Evolutionary conservation across 2,888 invertebrate species (phyloP), one percentile per base, ranked within the genome.

Genomic region (Apantesis nais): DNA sequence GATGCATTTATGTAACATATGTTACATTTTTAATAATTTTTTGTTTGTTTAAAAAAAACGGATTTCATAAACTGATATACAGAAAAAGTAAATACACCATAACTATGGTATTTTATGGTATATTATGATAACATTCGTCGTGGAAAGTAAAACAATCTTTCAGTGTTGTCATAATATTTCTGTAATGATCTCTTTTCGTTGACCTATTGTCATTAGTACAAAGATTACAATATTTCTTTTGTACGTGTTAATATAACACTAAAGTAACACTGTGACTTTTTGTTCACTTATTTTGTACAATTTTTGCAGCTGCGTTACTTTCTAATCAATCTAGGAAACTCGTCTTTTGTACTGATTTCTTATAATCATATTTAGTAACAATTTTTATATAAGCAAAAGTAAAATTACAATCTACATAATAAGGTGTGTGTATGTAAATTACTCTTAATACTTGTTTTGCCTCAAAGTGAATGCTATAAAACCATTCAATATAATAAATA

Each of bases 81-180:
- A 44, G 44, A n/a, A 44, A 44, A 48, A 48, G 22, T 48, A 22
- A 48, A 22, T 22, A 22, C 22, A n/a, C n/a, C n/a, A n/a, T n/a
- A n/a, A n/a, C n/a, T n/a, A n/a, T n/a, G n/a, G n/a, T n/a, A n/a
- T n/a, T n/a, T n/a, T n/a, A n/a, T n/a, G 9, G 22, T 25, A 14
- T 25, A 25, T 55, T 55, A n/a, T 11, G 11, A 52, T 52, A n/a
- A n/a, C n/a, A 52, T 52, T 9, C 48, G 48, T 52, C n/a, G n/a
- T 19, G 22, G 48, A 48, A 52, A n/a, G 52, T 52, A 22, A n/a
- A n/a, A 52, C 9, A n/a, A n/a, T 11, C 2, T 41, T 52, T n/a
- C n/a, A n/a, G 52, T 52, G n/a, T 52, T n/a, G 22, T n/a, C 52
- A 52, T 52, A 52, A n/a, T n/a, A n/a, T 52, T 52, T 52, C 52